Percentiles rank a stretch among this genome's conserved stretches.
phyloP scores from a whole-genome alignment of 53 echinoderm and acorn worm species.

The Zoroaster sp. region DNA sequence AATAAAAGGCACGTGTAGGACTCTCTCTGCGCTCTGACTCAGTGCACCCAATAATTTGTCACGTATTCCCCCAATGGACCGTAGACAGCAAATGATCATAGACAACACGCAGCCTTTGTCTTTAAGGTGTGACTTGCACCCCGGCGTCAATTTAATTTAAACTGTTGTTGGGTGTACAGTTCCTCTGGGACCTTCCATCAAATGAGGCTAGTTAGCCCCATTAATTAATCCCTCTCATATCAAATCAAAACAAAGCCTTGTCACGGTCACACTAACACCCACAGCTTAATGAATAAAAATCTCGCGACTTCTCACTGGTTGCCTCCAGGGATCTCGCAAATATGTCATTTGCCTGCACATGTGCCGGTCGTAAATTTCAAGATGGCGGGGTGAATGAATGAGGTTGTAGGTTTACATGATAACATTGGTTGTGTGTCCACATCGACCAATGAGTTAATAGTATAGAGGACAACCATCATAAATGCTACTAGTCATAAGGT shows the following conservation, averaged over 20 bases:
- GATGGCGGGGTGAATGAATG: neutral
- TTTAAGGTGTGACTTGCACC: neutral
- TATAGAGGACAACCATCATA: too few relatives aligned
- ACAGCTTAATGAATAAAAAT: constrained; percentile 15
- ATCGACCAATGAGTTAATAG: too few relatives aligned
- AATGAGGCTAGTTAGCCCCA: neutral
- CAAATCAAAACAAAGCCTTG: neutral
- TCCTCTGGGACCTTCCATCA: neutral
- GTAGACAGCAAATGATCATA: neutral
- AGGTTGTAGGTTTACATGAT: too few relatives aligned
- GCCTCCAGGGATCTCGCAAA: constrained; percentile 18
- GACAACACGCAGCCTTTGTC: neutral
- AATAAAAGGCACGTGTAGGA: too few relatives aligned
- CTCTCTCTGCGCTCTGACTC: too few relatives aligned
- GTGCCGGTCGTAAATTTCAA: constrained; percentile 4
- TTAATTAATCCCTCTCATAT: constrained; percentile 18
- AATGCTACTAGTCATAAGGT: too few relatives aligned
- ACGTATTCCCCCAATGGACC: neutral
- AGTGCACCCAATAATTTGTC: too few relatives aligned
- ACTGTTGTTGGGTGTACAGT: neutral
- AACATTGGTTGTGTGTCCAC: too few relatives aligned
- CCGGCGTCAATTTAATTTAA: neutral
- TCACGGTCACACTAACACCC: neutral
- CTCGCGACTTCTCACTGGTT: neutral
- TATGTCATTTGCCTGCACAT: neutral